Evolutionary conservation across 2,888 invertebrate genomes (phyloP).

Genomic region (Drosophila longiperda): DNA sequence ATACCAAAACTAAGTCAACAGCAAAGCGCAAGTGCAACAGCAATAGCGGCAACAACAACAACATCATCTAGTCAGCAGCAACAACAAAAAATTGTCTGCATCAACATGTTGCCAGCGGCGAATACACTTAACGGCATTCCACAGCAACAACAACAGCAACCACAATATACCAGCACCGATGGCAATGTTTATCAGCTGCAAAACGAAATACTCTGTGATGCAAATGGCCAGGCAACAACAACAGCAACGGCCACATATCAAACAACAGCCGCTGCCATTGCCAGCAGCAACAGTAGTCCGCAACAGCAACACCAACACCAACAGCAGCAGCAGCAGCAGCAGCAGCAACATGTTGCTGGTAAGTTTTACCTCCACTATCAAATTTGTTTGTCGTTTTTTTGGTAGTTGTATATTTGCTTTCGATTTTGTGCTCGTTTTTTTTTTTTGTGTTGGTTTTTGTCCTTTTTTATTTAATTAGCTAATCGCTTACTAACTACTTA

Average conservation of each 20-base stretch:
- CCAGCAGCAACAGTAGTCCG: conserved; percentile 63
- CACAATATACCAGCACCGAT: conserved; percentile 76
- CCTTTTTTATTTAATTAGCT: conserved; percentile 29
- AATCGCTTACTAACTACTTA: conserved; percentile 35
- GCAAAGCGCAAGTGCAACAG: conserved; percentile 28
- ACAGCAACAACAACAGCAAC: conserved; percentile 77
- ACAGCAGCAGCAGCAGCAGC: conserved; percentile 53
- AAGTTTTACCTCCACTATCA: conserved; percentile 44
- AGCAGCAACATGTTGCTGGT: conserved; percentile 66
- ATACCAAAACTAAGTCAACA: conserved; percentile 83
- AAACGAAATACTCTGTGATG: conserved; percentile 82
- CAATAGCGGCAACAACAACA: conserved; percentile 47
- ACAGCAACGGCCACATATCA: conserved; percentile 73
- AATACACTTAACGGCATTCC: conserved; percentile 81
- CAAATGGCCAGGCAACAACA: conserved; percentile 69
- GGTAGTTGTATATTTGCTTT: conserved; percentile 46
- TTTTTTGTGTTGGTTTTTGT: conserved; percentile 34
- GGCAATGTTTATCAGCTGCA: conserved; percentile 82
- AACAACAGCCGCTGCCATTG: conserved; percentile 58
- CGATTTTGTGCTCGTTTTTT: conserved; percentile 40
- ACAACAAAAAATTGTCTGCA: conserved; percentile 58
- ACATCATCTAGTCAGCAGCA: conserved; percentile 55
- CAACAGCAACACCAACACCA: conserved; percentile 55
- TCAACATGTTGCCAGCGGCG: conserved; percentile 82
- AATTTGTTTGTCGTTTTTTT: conserved; percentile 32